A percentile compares a stretch with the other conserved stretches of the same genome.
These are phyloP conservation scores for Apodemia hepburni DNA, from an alignment of 2,888 invertebrate genomes.

Conservation along the genomic window DNA sequence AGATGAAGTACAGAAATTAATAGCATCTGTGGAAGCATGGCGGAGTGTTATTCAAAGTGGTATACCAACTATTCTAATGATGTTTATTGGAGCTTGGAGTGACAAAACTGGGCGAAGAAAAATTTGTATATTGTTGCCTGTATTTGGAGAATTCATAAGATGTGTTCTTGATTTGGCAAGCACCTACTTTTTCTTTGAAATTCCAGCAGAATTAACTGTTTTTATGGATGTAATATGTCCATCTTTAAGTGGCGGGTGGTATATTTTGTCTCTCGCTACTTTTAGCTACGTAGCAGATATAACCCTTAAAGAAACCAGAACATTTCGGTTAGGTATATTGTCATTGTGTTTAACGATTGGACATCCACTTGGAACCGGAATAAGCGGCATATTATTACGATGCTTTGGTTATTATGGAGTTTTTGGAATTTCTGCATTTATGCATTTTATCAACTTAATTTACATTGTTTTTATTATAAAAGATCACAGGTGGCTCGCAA, in stretches of 20 bases:
- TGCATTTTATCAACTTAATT: conserved; percentile 59
- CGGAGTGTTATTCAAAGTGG: conserved; percentile 73
- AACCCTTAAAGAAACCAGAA: conserved; percentile 76
- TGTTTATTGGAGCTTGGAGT: no score
- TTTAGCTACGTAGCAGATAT: conserved; percentile 82
- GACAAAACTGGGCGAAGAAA: no score
- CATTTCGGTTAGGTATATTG: conserved; percentile 79
- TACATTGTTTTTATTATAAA: conserved; percentile 21
- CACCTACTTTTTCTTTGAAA: conserved; percentile 73
- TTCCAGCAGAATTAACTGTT: conserved; percentile 74
- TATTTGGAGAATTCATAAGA: no score
- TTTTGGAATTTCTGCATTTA: conserved; percentile 57
- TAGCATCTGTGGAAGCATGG: conserved; percentile 76
- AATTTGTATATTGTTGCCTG: no score
- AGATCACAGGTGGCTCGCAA: no score
- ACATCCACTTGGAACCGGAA: conserved; percentile 58
- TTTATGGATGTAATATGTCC: conserved; percentile 75
- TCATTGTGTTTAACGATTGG: conserved; percentile 65
- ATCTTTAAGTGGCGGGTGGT: conserved; percentile 78
- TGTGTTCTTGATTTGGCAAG: conserved; percentile 65
- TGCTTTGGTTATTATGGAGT: conserved; percentile 75
- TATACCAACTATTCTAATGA: no score
- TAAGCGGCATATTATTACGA: conserved; percentile 62
- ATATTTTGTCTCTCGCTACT: conserved; percentile 76
- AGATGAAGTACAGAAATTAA: conserved; percentile 76